Conservation (phyloP, 2,888 invertebrate genomes). For the Tetanocera ferruginea region DNA sequence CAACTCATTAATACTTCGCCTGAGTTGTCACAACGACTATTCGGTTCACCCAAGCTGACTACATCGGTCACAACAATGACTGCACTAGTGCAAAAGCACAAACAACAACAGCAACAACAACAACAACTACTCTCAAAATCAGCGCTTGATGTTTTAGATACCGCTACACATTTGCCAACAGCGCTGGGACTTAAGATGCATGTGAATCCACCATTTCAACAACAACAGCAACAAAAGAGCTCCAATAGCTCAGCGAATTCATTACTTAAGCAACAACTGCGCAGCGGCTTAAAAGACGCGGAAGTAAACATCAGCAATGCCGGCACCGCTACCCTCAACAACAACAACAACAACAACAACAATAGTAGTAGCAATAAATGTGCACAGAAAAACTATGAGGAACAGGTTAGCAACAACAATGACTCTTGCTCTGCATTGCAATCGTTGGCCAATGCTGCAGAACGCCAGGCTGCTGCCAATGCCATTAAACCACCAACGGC, state of each 20-base stretch:
- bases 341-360: constrained; percentile 32
- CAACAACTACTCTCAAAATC: constrained; percentile 39
- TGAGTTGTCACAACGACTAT: constrained; percentile 66
- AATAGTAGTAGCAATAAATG: constrained; percentile 35
- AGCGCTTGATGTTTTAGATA: constrained; percentile 41
- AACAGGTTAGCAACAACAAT: constrained; percentile 39
- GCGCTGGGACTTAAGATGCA: constrained; percentile 64
- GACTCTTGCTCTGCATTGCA: constrained; percentile 58
- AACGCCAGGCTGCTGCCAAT: constrained; percentile 50
- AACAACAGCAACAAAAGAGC: constrained; percentile 38
- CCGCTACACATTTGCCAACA: constrained; percentile 60
- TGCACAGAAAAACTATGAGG: constrained; percentile 49
- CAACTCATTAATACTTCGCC: constrained; percentile 60
- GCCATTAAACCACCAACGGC: constrained; percentile 56
- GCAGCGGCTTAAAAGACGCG: constrained; percentile 60
- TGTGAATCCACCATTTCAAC: constrained; percentile 52
- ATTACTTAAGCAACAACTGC: constrained; percentile 65
- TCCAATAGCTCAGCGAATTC: constrained; percentile 55
- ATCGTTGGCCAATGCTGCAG: constrained; percentile 62
- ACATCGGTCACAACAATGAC: constrained; percentile 14
- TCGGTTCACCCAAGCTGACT: constrained; percentile 53
- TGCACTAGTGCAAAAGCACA: constrained; percentile 25
- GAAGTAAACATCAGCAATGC: constrained; percentile 45
- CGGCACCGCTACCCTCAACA: constrained; percentile 35
- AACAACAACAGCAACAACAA: constrained; percentile 41